A percentile compares a stretch with the other conserved stretches of the same genome.
phyloP scores from a whole-genome alignment of 2,888 invertebrate species.

The Liodrosophila aerea region DNA sequence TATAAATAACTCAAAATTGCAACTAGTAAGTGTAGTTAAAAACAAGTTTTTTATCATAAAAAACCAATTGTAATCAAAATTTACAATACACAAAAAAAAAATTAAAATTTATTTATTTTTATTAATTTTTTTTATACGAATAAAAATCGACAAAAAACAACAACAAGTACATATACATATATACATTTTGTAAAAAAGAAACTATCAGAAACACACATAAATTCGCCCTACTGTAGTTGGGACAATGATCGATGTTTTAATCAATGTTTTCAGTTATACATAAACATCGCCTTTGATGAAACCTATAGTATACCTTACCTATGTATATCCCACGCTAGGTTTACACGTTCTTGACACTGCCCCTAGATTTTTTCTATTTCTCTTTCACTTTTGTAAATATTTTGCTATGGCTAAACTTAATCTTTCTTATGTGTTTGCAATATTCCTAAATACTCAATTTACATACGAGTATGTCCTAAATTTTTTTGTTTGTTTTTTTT shows the following conservation, averaged over 20 bases:
- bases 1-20: constrained; percentile 34
- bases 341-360: not conserved
- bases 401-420: constrained; percentile 42
- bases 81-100: constrained; percentile 28
- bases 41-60: no score
- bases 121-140: constrained; percentile 49
- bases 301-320: no score
- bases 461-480: constrained; percentile 8
- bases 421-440: constrained; percentile 27
- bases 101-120: constrained; percentile 59
- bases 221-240: no score
- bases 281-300: no score
- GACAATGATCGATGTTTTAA: no score
- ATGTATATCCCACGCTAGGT: not conserved
- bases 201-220: constrained; percentile 6
- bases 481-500: constrained; percentile 19
- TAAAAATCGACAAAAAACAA: constrained; percentile 30
- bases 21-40: constrained; percentile 35
- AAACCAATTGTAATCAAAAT: constrained; percentile 43
- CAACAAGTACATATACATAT: constrained; percentile 6
- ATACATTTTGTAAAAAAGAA: constrained; percentile 13
- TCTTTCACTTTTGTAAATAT: constrained; percentile 62
- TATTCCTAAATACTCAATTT: constrained; percentile 23
- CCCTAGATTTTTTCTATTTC: constrained; percentile 4
- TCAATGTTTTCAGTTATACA: no score